Conservation (phyloP, 1,140 invertebrate species). For the Dreissena rostriformis region DNA sequence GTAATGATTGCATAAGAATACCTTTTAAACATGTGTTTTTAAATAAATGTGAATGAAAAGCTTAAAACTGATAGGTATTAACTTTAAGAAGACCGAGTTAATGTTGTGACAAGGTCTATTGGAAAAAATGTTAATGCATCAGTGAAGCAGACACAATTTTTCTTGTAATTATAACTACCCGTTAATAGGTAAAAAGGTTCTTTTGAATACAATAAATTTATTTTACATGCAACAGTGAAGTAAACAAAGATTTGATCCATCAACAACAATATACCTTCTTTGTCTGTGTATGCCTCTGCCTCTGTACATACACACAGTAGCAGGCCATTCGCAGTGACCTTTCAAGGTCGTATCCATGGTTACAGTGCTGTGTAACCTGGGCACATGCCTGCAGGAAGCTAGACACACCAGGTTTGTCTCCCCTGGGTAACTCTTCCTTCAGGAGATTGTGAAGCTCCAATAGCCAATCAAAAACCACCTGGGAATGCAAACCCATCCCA, state of each 20-base stretch:
- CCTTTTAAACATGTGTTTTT: too few relatives aligned
- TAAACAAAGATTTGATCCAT: not conserved
- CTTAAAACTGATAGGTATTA: too few relatives aligned
- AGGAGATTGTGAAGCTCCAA: conserved; percentile 66
- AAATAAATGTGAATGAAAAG: too few relatives aligned
- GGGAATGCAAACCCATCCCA: conserved; percentile 66
- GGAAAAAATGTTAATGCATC: too few relatives aligned
- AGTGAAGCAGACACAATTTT: not conserved
- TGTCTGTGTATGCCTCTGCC: conserved; percentile 30
- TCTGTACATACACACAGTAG: conserved; percentile 46
- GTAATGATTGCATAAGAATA: too few relatives aligned
- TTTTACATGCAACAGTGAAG: not conserved
- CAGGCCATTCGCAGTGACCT: conserved; percentile 37
- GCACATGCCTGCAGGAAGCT: conserved; percentile 80
- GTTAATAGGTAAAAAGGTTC: not conserved
- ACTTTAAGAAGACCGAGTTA: too few relatives aligned
- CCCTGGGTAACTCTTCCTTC: conserved; percentile 60
- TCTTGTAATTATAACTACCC: not conserved
- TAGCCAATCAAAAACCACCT: conserved; percentile 69
- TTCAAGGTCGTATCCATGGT: conserved; percentile 49
- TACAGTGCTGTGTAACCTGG: conserved; percentile 26
- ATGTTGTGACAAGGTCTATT: too few relatives aligned
- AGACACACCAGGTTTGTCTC: conserved; percentile 71
- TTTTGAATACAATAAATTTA: not conserved
- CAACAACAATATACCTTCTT: conserved; percentile 21